These are phyloP conservation scores for Drosophila gunungcola DNA, from an alignment of 1,140 invertebrate species.

Conservation along the genomic window DNA sequence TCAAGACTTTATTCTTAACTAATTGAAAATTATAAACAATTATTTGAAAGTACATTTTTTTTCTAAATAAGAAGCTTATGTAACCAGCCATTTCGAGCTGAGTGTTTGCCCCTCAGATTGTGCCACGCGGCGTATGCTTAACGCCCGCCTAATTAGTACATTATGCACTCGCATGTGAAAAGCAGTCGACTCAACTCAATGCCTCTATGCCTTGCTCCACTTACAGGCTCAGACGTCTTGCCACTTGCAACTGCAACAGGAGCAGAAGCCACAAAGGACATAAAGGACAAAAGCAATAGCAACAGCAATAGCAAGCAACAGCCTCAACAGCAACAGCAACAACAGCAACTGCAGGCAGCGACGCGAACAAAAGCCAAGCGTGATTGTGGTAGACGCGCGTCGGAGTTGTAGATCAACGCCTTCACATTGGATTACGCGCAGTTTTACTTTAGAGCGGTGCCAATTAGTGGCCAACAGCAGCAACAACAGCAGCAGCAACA, in stretches of 20 bases:
- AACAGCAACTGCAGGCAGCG: neutral
- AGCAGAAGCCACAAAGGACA: constrained; percentile 35
- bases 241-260: constrained; percentile 42
- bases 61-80: no score
- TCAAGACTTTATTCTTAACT: no score
- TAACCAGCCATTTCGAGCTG: no score
- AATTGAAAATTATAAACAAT: no score
- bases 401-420: constrained; percentile 73
- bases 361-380: constrained; percentile 16
- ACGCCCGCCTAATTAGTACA: constrained; percentile 66
- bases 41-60: no score
- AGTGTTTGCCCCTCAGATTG: neutral
- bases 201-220: constrained; percentile 62
- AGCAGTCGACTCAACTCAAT: constrained; percentile 54
- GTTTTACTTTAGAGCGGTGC: constrained; percentile 84
- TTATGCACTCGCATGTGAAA: constrained; percentile 51
- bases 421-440: constrained; percentile 85
- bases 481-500: constrained; percentile 66
- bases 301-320: constrained; percentile 18
- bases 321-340: constrained; percentile 33
- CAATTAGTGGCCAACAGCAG: constrained; percentile 84
- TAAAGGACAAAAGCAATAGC: constrained; percentile 37
- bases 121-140: constrained; percentile 34
- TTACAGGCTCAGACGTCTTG: constrained; percentile 48
- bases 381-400: constrained; percentile 47